Conservation (phyloP, 2,888 invertebrate species). For the Nomada lathburiana region DNA sequence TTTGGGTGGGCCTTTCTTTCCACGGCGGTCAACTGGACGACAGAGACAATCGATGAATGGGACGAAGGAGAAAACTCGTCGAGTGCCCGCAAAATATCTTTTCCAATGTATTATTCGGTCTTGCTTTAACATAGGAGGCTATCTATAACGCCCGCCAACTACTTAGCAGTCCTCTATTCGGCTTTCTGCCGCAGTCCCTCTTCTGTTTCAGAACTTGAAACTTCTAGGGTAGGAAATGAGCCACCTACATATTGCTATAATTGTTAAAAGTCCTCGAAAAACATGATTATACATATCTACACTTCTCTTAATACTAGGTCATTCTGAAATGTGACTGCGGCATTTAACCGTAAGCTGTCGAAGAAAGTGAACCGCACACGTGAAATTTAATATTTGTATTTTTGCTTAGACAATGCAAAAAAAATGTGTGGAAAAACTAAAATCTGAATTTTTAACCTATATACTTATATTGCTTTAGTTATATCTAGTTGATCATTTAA, state of each 20-base stretch:
- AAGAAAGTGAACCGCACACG: no score
- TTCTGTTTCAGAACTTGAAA: constrained; percentile 35
- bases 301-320: not conserved
- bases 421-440: no score
- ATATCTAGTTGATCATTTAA: not conserved
- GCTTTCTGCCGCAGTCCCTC: constrained; percentile 9
- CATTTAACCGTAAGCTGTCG: no score
- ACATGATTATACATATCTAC: not conserved
- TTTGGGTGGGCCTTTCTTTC: constrained; percentile 55
- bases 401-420: no score
- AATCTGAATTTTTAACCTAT: no score
- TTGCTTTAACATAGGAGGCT: constrained; percentile 29
- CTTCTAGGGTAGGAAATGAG: constrained; percentile 29
- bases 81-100: constrained; percentile 53
- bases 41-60: constrained; percentile 31
- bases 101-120: constrained; percentile 53
- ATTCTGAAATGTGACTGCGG: not conserved
- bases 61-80: constrained; percentile 43
- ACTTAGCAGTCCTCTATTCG: constrained; percentile 44
- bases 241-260: constrained; percentile 14
- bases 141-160: constrained; percentile 52
- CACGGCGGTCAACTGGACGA: constrained; percentile 26
- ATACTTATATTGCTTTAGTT: no score
- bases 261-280: constrained; percentile 21
- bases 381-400: no score